Evolutionary conservation across 2,797 vertebrate genomes (phyloP), one percentile per base, ranked within the genome.

Genomic region (Triplophysa yarkandensis): DNA sequence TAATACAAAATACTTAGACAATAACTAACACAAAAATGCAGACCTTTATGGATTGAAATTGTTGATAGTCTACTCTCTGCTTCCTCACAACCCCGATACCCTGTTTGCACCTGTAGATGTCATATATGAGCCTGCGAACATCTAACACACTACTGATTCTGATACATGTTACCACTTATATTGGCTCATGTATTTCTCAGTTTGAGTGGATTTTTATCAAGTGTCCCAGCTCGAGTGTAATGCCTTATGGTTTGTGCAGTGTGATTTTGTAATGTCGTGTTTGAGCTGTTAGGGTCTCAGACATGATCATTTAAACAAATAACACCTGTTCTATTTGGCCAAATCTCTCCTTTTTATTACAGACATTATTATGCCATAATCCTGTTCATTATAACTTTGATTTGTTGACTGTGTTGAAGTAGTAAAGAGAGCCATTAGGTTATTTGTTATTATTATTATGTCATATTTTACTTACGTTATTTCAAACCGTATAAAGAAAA

Each of bases 311-410:
- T 69, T 64, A 27, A 55, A 23, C 6, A 70, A 91, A 88, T 89
- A 87, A 86, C 84, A 87, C 82, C 84, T 80, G 68, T 80, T 86
- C 89, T 87, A 88, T 90, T 81, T 86, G 88, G 85, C 87, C 67
- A 87, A 90, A 89, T 86, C 82, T 82, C 72, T 73, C 21, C 46
- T 83, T 90, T 80, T 91, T 90, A 90, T 83, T 81, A 73, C 80
- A 27, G 58, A 68, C 77, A 32, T 83, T 88, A 52, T 90, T 91
- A 85, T 77, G 82, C 85, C 79, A 88, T 90, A 88, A 90, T 88
- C 86, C 82, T 87, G 81, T 77, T 84, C 78, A 83, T 83, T 81
- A 75, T 30, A 41, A 46, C 71, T 75, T 78, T 80, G 75, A 82
- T 85, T 83, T 86, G 85, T 88, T 87, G 88, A 87, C 81, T 77